Evolutionary conservation across 2,113 vertebrate species (phyloP), one percentile per base, ranked within the genome.

Genomic region (Chlorodrepanis virens): DNA sequence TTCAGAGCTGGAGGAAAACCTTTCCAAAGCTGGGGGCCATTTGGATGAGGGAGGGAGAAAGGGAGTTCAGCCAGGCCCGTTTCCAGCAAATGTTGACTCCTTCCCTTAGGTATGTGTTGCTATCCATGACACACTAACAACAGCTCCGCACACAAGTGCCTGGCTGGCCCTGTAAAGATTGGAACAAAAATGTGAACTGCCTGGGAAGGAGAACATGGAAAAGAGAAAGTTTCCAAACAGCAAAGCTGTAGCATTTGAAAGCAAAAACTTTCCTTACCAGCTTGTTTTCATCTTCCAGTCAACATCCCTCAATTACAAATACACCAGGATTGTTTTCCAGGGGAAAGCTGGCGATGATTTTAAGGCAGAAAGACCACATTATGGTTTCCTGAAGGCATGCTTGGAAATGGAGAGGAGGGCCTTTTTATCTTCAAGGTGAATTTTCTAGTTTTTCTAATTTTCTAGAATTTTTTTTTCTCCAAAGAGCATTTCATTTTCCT

Each of bases 101-200:
- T 94, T 94, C 72, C 68, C 61, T 95, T 96, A 96, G 92, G 93
- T 94, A 96, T 96, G 96, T 88, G 94, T 82, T 97, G 93, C 88
- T 96, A 28, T 96, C 94, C 87, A 28, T 92, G 96, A 93, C 92
- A 92, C 80, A 17, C 77, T 92, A 90, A 93, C 88, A 96, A 96
- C 92, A 90, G 83, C 82, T 79, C 83, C 0, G 2, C 68, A 54
- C 86, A 96, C 84, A 86, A 94, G 67, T 74, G 92, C 65, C 92
- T 92, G 90, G 88, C 90, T 89, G 88, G 63, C 68, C 64, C 86
- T 74, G 52, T 49, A 64, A 81, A 75, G 72, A 39, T 2, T 24
- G 83, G 92, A 86, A 70, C 64, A 90, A 84, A 95, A 90, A 96
- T 68, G 74, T 82, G 89, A 89, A 63, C 81, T 93, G 90, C 69